Base-by-base conservation (phyloP, 2,888 invertebrate species). In the Temnothorax unifasciatus region DNA sequence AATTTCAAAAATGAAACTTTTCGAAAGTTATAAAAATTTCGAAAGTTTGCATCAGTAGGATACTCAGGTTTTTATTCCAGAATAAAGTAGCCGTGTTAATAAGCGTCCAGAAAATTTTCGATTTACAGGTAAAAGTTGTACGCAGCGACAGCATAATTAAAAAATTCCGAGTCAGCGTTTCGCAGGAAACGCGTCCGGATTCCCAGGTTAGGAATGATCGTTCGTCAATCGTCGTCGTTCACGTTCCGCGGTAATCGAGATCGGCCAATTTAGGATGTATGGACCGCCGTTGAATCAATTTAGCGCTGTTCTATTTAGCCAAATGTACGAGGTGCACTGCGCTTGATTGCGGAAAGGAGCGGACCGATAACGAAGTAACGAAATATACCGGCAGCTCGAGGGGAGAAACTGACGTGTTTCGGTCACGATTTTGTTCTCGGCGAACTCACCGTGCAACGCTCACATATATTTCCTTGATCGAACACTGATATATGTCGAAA, bases 301-400 rank as follows among this genome's bases (percentile, higher is more conserved):
- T 11, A 29, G 57, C 44, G 21, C 15, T 6, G 57, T 57, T 79
- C 69, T 69, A 79, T 34, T 57, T 59, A 69, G 34, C 21, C 34
- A 69, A 79, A 79, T 57, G 57, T 79, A 13, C 29, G n/a, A 77
- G 54, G n/a, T 68, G 41, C 11, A 34, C 38, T 76, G 54, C 41
- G 21, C 29, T 79, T 69, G 69, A 69, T 68, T 69, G 57, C 4
- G 21, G 68, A 59, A 79, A 59, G 44, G 21, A 69, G n/a, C 13
- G 21, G 11, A 66, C 25, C 54, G 44, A 57, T 79, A 79, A 69
- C 25, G 34, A 79, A 79, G 47, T 47, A 79, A 69, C 69, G 47
- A 79, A 59, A 59, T 69, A 79, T 47, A 34, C 34, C 6, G 9
- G 4, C 57, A 69, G 21, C 47, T 69, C 34, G 47, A 69, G 18